Evolutionary conservation across 2,113 vertebrate species (phyloP).

Genomic region (Caretta caretta): DNA sequence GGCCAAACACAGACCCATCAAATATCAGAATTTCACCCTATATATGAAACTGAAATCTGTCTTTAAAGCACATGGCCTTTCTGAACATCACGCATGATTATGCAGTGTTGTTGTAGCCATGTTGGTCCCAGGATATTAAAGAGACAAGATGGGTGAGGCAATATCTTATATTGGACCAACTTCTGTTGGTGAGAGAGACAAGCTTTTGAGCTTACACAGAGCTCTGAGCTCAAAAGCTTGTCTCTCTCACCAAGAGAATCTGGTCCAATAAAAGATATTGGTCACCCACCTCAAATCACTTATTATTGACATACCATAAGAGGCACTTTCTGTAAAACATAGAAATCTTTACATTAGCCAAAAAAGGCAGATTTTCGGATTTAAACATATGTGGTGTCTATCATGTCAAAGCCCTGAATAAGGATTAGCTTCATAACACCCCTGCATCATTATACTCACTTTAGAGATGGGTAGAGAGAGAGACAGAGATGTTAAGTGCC

Average conservation of each 20-base stretch:
- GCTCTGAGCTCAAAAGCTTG: no score
- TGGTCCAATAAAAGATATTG: not conserved
- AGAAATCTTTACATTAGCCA: not conserved
- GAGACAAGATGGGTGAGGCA: not conserved
- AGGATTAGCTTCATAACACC: not conserved
- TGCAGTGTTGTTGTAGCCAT: no score
- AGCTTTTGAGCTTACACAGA: no score
- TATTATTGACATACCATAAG: not conserved
- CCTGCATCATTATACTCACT: not conserved
- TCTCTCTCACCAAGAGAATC: not conserved
- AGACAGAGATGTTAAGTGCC: no score
- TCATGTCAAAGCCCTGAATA: not conserved
- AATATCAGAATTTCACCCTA: no score
- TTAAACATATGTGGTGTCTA: not conserved
- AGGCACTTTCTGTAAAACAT: not conserved
- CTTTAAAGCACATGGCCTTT: no score
- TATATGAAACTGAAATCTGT: no score
- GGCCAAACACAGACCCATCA: no score
- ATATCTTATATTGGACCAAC: not conserved
- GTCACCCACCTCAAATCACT: not conserved
- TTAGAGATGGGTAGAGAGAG: not conserved
- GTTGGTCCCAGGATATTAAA: no score
- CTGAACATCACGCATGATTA: no score
- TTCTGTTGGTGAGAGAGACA: not conserved
- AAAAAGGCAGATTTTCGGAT: not conserved